Evolutionary conservation across 1,140 invertebrate genomes (phyloP).

Genomic region (Drosophila albomicans): DNA sequence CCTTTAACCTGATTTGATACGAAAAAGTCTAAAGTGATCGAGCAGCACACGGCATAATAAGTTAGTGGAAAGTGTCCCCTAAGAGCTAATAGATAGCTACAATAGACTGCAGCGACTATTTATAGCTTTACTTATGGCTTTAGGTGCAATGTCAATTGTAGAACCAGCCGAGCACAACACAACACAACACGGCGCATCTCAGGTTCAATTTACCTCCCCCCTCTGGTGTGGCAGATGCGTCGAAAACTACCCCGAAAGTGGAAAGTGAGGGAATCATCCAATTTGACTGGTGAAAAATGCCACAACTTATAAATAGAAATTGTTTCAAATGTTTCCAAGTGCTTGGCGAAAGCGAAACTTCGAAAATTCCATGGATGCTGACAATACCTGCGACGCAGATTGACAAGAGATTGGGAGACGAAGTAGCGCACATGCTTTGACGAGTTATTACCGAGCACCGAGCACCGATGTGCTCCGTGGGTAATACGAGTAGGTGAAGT

Average conservation of each 20-base stretch:
- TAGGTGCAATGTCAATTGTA: constrained; percentile 64
- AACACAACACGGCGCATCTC: constrained; percentile 40
- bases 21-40: not conserved
- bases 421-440: constrained; percentile 7
- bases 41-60: constrained; percentile 24
- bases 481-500: constrained; percentile 27
- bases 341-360: constrained; percentile 43
- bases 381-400: constrained; percentile 50
- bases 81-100: constrained; percentile 18
- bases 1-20: constrained; percentile 3
- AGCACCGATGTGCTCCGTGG: constrained; percentile 34
- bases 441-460: constrained; percentile 43
- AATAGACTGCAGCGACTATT: constrained; percentile 35
- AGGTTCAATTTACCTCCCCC: constrained; percentile 65
- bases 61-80: constrained; percentile 37
- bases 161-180: constrained; percentile 27
- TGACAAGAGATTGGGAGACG: constrained; percentile 27
- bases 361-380: constrained; percentile 41
- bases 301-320: constrained; percentile 70
- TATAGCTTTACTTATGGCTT: constrained; percentile 38
- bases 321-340: constrained; percentile 19
- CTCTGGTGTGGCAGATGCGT: constrained; percentile 50
- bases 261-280: constrained; percentile 49
- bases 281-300: constrained; percentile 70
- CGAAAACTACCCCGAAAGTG: constrained; percentile 63